Conservation (phyloP, 2,888 invertebrate genomes). For the Nymphalis polychloros region DNA sequence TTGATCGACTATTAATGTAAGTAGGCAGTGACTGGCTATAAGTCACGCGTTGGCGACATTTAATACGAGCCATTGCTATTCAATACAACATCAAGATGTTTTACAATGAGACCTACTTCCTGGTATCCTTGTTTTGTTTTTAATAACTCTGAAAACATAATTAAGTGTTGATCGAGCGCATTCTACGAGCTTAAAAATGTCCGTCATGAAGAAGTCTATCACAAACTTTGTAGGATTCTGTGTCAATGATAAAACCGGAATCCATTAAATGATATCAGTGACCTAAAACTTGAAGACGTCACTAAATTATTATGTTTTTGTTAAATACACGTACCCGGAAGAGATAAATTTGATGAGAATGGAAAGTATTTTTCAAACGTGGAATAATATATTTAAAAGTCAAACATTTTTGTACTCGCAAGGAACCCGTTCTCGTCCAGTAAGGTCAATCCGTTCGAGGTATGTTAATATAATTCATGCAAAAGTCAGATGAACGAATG, state of each 20-base stretch:
- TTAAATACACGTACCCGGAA: not conserved
- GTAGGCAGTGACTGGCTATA: not conserved
- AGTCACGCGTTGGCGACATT: constrained; percentile 26
- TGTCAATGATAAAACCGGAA: not conserved
- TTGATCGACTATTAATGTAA: not conserved
- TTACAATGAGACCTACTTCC: not conserved
- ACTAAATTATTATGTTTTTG: not conserved
- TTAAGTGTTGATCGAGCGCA: not conserved
- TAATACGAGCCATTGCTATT: constrained; percentile 6
- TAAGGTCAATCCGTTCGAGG: not conserved
- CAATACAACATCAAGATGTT: not conserved
- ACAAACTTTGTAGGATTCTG: not conserved
- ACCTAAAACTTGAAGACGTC: not conserved
- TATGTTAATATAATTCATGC: no score
- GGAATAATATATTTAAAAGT: not conserved
- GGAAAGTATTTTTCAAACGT: not conserved
- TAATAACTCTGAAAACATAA: not conserved
- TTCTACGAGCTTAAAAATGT: no score
- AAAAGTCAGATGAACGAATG: no score
- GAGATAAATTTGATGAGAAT: not conserved
- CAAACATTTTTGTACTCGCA: not conserved
- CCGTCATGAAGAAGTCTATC: no score
- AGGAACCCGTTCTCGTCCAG: not conserved
- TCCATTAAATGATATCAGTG: not conserved
- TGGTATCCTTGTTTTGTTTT: not conserved